These are phyloP conservation scores for Sebastes wilsoni DNA, from an alignment of 2,797 vertebrate species.

Conservation along the genomic window DNA sequence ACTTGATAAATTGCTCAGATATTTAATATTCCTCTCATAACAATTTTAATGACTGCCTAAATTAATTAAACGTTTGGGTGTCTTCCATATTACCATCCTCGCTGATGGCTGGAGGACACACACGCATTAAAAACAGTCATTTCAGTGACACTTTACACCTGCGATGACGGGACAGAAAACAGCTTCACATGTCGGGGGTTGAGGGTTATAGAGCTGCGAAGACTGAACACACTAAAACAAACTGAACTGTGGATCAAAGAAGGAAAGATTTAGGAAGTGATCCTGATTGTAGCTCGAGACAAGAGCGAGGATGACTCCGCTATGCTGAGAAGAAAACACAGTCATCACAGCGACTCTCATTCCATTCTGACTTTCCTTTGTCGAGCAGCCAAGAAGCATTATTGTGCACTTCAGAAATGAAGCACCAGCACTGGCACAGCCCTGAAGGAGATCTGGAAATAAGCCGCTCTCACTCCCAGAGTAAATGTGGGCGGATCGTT, in stretches of 20 bases:
- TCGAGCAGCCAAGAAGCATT: constrained; percentile 20
- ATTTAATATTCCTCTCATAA: background rate
- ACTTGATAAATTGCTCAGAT: background rate
- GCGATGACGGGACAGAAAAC: too few relatives aligned
- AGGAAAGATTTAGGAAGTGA: background rate
- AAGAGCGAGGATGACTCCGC: background rate
- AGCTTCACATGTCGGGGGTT: background rate
- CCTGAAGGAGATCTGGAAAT: constrained; percentile 37
- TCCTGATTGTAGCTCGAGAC: background rate
- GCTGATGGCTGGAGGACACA: background rate
- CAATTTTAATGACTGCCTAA: background rate
- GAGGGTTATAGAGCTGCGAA: background rate
- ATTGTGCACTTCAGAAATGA: constrained; percentile 19
- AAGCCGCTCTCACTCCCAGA: constrained; percentile 25
- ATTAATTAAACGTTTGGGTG: background rate
- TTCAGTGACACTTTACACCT: background rate
- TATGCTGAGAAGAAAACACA: background rate
- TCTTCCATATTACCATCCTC: background rate
- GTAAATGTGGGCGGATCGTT: constrained; percentile 59
- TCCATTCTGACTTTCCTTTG: constrained; percentile 6
- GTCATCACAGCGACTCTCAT: background rate
- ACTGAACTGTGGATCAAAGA: background rate
- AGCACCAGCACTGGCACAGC: constrained; percentile 1
- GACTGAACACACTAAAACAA: background rate
- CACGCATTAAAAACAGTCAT: background rate